Base-by-base conservation (phyloP, 2,797 vertebrate species). In the Periophthalmus magnuspinnatus region DNA sequence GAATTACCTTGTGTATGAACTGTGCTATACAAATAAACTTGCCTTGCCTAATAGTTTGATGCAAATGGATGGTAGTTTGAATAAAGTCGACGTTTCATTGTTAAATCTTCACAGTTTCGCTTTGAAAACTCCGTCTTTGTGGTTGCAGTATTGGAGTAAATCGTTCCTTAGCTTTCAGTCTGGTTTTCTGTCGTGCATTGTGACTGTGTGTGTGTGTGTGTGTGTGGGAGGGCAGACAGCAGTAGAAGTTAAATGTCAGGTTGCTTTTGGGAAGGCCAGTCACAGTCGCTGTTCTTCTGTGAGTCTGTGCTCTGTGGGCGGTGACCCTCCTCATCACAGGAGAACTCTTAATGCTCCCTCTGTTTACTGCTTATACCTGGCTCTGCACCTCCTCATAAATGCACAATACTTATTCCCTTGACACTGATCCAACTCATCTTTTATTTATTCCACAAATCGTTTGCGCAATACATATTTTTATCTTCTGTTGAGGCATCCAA, bases 251-350 rank as follows among this genome's bases (percentile, higher is more conserved):
- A 85, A 89, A 88, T 88, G 84, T 83, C 86, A 88, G 67, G 66
- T 75, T 86, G 67, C 81, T 84, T 71, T 76, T 50, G 68, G 68
- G 81, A 75, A 79, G 68, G 62, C n/a, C 48, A 86, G 78, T 83
- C 79, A 80, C 69, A 82, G 73, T 86, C 72, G 76, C 83, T 88
- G 88, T 84, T 85, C 86, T 87, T 70, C 75, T 83, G 75, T 77
- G 79, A 79, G 81, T 81, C 74, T 81, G 71, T 55, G 67, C 71
- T 83, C 70, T 57, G 86, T 89, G 83, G 87, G 88, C 45, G 84
- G 78, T 83, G 79, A 86, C 79, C 77, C 76, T 75, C 69, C 69
- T 13, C 6, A 75, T 70, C 63, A 67, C 70, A 70, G 68, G 57
- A 81, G 65, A 72, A 81, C 38, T 9, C 65, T 69, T 78, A 76